These are phyloP conservation scores for Procambarus virginalis DNA, from an alignment of 1,140 invertebrate species.

Conservation along the genomic window DNA sequence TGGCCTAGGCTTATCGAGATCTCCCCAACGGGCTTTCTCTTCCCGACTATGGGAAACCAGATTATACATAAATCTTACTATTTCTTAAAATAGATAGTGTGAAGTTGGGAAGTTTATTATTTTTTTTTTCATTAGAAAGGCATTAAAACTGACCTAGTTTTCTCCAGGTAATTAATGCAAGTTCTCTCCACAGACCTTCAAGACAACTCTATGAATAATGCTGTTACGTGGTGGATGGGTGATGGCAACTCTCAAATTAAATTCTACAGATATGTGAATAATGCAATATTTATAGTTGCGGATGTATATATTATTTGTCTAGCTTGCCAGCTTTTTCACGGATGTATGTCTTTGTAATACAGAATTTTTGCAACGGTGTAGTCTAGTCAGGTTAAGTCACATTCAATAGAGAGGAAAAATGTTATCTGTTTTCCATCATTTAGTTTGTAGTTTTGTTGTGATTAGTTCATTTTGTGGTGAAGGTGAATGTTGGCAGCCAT, in stretches of 20 bases:
- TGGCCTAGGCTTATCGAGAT: no score
- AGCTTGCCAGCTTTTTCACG: neutral
- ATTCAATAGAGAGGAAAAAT: neutral
- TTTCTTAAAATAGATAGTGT: no score
- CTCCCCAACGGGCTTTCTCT: no score
- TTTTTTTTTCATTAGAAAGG: no score
- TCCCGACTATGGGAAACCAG: no score
- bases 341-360: neutral
- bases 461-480: neutral
- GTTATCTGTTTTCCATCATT: neutral
- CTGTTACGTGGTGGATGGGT: neutral
- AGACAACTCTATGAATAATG: neutral
- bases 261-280: slow-evolving; percentile 1
- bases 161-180: no score
- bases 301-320: slow-evolving; percentile 9
- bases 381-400: slow-evolving; percentile 14
- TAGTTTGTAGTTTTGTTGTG: neutral
- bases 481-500: neutral
- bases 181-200: neutral
- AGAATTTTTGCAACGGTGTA: neutral
- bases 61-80: no score
- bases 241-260: neutral
- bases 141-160: no score
- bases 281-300: neutral
- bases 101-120: no score